Evolutionary conservation across 2,888 invertebrate species (phyloP).

Genomic region (Homarus gammarus): DNA sequence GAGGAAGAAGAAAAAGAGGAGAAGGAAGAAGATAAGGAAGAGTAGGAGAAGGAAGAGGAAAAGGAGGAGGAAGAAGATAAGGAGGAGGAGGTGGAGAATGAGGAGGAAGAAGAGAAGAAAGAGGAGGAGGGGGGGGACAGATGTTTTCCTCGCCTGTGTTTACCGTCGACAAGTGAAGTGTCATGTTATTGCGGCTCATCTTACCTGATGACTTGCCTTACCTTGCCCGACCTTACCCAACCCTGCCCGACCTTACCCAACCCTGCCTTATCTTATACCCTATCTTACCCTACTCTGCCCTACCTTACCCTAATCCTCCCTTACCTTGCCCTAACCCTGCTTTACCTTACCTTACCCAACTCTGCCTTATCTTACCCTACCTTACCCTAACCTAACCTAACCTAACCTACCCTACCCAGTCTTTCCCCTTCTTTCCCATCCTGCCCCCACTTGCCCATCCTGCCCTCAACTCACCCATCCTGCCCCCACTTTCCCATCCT

Average conservation of each 20-base stretch:
- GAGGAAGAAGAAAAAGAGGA: no score
- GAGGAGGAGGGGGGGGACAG: conserved; percentile 14
- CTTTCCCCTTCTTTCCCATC: neutral
- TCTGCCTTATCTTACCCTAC: neutral
- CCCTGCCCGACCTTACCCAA: neutral
- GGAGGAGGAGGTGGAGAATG: neutral
- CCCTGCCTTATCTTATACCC: no score
- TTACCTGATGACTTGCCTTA: conserved; percentile 8
- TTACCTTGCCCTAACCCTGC: neutral
- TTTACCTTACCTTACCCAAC: neutral
- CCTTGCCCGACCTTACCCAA: neutral
- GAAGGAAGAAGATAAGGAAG: no score
- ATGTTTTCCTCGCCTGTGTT: conserved; percentile 35
- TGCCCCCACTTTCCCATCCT: neutral
- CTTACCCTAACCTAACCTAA: neutral
- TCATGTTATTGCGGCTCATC: conserved; percentile 36
- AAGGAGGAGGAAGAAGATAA: neutral
- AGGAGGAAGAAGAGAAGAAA: neutral
- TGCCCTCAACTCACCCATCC: neutral
- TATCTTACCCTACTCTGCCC: neutral
- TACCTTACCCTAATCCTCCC: neutral
- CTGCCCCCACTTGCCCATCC: neutral
- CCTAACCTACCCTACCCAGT: neutral
- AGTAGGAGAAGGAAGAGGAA: no score
- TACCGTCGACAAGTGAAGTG: conserved; percentile 30